Percentiles rank a stretch among this genome's conserved stretches.
phyloP scores from a whole-genome alignment of 30 jellyfish, hydroid and myxozoan species.

The Catostylus mosaicus region DNA sequence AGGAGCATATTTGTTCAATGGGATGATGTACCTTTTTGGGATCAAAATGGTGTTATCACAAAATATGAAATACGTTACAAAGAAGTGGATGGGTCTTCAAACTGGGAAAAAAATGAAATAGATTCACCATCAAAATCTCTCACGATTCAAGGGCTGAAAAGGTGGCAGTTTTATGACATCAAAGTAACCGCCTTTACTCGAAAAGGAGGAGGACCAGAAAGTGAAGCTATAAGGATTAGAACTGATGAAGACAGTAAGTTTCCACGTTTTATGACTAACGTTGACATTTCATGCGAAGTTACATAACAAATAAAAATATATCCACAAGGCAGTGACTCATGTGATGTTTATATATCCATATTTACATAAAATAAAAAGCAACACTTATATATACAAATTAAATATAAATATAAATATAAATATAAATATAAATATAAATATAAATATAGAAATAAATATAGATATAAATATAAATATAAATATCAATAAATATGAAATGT shows the following conservation, averaged over 20 bases:
- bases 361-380: no score
- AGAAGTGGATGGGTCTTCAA: background rate
- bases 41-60: conserved; percentile 7
- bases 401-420: no score
- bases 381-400: no score
- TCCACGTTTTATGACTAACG: no score
- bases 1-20: background rate
- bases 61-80: background rate
- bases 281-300: no score
- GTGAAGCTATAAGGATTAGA: background rate
- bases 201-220: conserved; percentile 13
- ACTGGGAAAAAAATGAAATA: background rate
- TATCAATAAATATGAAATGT: no score
- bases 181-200: background rate
- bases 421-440: no score
- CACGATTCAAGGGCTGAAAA: background rate
- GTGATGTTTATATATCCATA: no score
- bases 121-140: background rate
- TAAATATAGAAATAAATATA: no score
- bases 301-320: no score
- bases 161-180: background rate
- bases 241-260: conserved; percentile 35
- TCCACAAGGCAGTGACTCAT: no score
- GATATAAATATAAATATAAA: no score
- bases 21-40: conserved; percentile 17